Evolutionary conservation across 2,797 vertebrate genomes (phyloP).

Genomic region (Malacoraja senta): DNA sequence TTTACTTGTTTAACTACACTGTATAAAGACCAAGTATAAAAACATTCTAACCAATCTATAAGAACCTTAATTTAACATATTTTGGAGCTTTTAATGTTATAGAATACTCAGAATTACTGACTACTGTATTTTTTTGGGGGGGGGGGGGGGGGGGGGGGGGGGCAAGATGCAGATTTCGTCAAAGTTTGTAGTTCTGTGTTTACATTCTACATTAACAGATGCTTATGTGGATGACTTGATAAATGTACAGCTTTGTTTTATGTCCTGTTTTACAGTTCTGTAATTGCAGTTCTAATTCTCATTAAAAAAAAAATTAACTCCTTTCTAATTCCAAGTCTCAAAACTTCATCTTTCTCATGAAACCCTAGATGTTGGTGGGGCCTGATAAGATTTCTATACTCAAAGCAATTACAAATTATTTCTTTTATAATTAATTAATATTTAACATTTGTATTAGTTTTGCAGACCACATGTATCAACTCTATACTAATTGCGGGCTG

Average conservation of each 20-base stretch:
- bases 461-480: not conserved
- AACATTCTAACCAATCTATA: not conserved
- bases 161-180: not conserved
- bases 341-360: not conserved
- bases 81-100: not conserved
- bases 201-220: not conserved
- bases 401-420: too few species aligned
- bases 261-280: not conserved
- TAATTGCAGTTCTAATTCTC: not conserved
- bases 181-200: not conserved
- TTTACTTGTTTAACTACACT: not conserved
- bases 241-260: not conserved
- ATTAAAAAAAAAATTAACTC: not conserved
- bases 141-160: too few species aligned
- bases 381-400: not conserved
- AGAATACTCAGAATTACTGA: not conserved
- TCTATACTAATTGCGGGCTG: not conserved
- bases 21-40: not conserved
- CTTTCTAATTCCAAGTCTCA: not conserved
- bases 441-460: too few species aligned
- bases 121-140: not conserved
- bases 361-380: not conserved
- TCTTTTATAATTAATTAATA: too few species aligned
- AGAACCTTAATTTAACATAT: not conserved
- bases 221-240: not conserved